Evolutionary conservation across 2,888 invertebrate species (phyloP).

Genomic region (Melanostoma scalare): DNA sequence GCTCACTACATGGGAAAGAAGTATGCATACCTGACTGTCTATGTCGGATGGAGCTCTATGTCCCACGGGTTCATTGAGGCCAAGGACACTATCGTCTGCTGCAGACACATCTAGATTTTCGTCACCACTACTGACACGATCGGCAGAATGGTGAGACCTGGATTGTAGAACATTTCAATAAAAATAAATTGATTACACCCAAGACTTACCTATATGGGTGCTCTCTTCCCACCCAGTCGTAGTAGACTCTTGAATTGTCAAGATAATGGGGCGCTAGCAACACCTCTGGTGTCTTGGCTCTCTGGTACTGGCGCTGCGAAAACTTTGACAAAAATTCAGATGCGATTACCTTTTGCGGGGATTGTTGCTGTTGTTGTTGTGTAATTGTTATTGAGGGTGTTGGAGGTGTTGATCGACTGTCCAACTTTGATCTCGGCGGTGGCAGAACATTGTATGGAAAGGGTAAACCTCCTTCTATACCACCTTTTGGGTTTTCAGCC

Average conservation of each 20-base stretch:
- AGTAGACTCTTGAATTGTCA: conserved; percentile 81
- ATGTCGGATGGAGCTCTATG: conserved; percentile 85
- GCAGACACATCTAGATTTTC: conserved; percentile 75
- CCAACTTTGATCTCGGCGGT: conserved; percentile 84
- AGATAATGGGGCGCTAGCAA: conserved; percentile 88
- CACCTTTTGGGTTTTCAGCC: conserved; percentile 72
- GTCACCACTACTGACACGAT: conserved; percentile 74
- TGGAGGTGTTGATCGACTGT: conserved; percentile 74
- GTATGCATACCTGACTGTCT: conserved; percentile 88
- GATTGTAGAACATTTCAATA: neutral
- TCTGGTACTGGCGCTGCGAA: conserved; percentile 81
- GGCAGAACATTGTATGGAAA: conserved; percentile 84
- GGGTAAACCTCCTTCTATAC: conserved; percentile 73
- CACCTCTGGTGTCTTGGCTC: conserved; percentile 90
- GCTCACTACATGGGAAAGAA: neutral
- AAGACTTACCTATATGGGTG: conserved; percentile 63
- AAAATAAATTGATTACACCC: neutral
- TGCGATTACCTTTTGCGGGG: conserved; percentile 34
- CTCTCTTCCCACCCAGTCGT: conserved; percentile 82
- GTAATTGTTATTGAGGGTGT: conserved; percentile 71
- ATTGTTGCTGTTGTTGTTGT: conserved; percentile 67
- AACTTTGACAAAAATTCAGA: conserved; percentile 66
- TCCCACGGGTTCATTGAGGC: conserved; percentile 69
- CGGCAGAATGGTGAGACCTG: conserved; percentile 54
- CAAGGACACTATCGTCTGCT: conserved; percentile 74